phyloP scores from a whole-genome alignment of 2,888 invertebrate genomes.

The Venusia cambrica region DNA sequence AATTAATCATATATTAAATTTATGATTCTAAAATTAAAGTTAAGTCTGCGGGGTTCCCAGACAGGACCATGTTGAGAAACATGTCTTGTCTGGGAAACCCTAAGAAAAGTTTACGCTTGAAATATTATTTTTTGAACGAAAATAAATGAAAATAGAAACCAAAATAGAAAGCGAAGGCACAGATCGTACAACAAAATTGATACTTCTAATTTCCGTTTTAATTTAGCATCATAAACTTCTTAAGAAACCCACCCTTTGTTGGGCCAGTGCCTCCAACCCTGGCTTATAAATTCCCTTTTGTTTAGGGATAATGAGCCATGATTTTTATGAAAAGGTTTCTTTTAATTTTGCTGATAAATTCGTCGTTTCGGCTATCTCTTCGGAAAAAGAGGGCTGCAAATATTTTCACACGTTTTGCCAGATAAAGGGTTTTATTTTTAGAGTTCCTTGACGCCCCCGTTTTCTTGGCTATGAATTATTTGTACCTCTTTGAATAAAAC shows the following conservation, averaged over 20 bases:
- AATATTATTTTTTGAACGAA: too few species aligned
- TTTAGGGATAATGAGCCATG: constrained; percentile 31
- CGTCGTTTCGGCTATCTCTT: constrained; percentile 21
- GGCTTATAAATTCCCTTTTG: constrained; percentile 31
- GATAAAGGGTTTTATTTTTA: constrained; percentile 13
- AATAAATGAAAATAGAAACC: too few species aligned
- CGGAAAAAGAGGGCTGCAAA: constrained; percentile 17
- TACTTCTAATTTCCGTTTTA: constrained; percentile 27
- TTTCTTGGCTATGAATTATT: too few species aligned
- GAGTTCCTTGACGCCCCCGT: too few species aligned
- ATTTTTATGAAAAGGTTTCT: constrained; percentile 31
- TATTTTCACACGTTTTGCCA: constrained; percentile 17
- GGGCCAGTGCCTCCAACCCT: constrained; percentile 24
- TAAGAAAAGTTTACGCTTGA: too few species aligned
- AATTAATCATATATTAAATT: too few species aligned
- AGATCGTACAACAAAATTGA: constrained; percentile 23
- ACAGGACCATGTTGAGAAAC: too few species aligned
- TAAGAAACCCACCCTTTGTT: constrained; percentile 24
- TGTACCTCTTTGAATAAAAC: too few species aligned
- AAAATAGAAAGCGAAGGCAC: constrained; percentile 7
- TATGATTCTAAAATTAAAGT: too few species aligned
- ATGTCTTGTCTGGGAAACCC: too few species aligned
- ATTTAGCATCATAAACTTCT: constrained; percentile 24
- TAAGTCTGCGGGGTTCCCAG: too few species aligned
- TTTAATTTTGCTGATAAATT: constrained; percentile 28